phyloP scores from a whole-genome alignment of 2,888 invertebrate genomes.

The Lingula anatina region DNA sequence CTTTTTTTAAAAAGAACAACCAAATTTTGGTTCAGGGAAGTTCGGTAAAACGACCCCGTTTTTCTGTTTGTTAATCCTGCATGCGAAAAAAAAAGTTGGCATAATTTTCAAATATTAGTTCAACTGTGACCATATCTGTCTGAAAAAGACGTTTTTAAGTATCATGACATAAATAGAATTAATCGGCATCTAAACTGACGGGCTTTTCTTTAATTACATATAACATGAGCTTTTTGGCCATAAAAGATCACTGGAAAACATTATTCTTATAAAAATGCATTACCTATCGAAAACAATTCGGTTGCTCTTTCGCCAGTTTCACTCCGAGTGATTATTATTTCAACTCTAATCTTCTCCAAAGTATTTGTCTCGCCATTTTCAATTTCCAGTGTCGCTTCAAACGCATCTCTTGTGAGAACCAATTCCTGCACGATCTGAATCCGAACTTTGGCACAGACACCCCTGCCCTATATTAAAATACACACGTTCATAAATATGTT shows the following conservation, averaged over 20 bases:
- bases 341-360: slow-evolving; percentile 14
- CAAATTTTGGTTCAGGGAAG: background rate
- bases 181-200: no score
- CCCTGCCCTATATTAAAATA: no score
- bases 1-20: background rate
- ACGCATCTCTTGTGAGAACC: slow-evolving; percentile 20
- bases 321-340: slow-evolving; percentile 10
- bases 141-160: no score
- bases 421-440: slow-evolving; percentile 19
- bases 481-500: background rate
- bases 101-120: no score
- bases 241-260: no score
- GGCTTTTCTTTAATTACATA: no score
- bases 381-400: slow-evolving; percentile 20
- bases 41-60: background rate
- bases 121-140: no score
- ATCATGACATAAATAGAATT: no score
- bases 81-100: no score
- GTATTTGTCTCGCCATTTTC: slow-evolving; percentile 19
- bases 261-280: background rate
- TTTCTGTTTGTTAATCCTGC: no score
- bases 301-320: slow-evolving; percentile 9
- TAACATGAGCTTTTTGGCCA: no score
- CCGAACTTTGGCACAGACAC: slow-evolving; percentile 21
- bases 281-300: slow-evolving; percentile 18